phyloP scores from a whole-genome alignment of 2,797 vertebrate species.

The Sebastes diploproa region DNA sequence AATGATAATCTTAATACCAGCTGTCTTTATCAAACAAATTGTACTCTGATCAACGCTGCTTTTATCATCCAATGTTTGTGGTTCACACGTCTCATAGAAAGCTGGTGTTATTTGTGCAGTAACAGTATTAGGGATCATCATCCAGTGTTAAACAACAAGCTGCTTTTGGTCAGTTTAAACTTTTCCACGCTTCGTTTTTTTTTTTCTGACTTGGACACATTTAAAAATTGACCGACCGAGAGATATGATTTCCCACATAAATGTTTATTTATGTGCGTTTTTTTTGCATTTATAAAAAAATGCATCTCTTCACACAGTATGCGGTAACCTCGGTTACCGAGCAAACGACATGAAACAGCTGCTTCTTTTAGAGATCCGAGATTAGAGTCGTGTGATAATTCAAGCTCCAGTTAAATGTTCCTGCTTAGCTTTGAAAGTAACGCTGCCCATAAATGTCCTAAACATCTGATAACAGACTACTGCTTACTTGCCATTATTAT shows the following conservation, averaged over 20 bases:
- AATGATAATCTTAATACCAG: neutral
- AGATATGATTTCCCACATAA: conserved; percentile 4
- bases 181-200: neutral
- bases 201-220: neutral
- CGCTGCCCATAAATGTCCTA: conserved; percentile 10
- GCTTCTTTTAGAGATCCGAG: conserved; percentile 28
- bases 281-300: conserved; percentile 18
- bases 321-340: conserved; percentile 17
- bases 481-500: conserved; percentile 34
- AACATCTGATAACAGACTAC: conserved; percentile 25
- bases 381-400: conserved; percentile 23
- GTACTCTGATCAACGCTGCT: conserved; percentile 19
- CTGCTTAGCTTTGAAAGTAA: conserved; percentile 35
- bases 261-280: conserved; percentile 21
- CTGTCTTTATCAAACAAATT: neutral
- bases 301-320: conserved; percentile 9
- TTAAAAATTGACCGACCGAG: conserved; percentile 1
- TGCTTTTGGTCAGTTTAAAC: conserved; percentile 21
- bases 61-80: conserved; percentile 1
- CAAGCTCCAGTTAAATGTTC: conserved; percentile 29
- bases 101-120: conserved; percentile 41
- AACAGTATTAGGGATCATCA: conserved; percentile 57
- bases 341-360: conserved; percentile 16
- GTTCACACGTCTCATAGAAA: conserved; percentile 6
- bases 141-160: conserved; percentile 45